Conservation (phyloP, 1,140 invertebrate species). For the Tenebrio molitor region DNA sequence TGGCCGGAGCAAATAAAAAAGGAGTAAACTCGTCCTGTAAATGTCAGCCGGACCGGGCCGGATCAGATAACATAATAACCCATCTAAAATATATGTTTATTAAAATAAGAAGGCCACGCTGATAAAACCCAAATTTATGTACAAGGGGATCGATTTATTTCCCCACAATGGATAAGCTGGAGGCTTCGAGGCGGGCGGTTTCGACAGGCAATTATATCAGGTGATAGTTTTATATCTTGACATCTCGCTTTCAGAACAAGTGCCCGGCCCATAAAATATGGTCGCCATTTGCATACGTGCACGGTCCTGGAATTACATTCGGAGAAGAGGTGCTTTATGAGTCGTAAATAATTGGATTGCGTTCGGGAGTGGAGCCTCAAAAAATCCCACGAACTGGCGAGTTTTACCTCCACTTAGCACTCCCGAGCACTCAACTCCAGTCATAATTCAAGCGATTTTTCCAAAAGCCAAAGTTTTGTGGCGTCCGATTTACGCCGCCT, state of each 20-base stretch:
- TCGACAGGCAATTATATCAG: slow-evolving; percentile 59
- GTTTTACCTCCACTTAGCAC: slow-evolving; percentile 25
- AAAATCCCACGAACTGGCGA: slow-evolving; percentile 4
- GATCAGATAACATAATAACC: slow-evolving; percentile 59
- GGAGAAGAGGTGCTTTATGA: slow-evolving; percentile 30
- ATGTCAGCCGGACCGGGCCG: slow-evolving; percentile 51
- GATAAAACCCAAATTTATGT: slow-evolving; percentile 56
- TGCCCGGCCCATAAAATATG: slow-evolving; percentile 53
- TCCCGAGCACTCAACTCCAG: too few relatives aligned
- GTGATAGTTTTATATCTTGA: slow-evolving; percentile 61
- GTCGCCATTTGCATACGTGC: slow-evolving; percentile 55
- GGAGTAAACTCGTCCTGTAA: slow-evolving; percentile 51
- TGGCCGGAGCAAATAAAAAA: slow-evolving; percentile 41
- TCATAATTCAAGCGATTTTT: neutral
- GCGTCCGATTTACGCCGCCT: slow-evolving; percentile 48
- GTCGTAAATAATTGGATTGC: slow-evolving; percentile 50
- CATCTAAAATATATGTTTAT: slow-evolving; percentile 55
- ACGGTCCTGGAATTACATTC: slow-evolving; percentile 36
- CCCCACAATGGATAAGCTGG: slow-evolving; percentile 34
- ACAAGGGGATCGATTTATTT: slow-evolving; percentile 55
- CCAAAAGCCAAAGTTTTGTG: slow-evolving; percentile 22
- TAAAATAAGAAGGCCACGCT: slow-evolving; percentile 48
- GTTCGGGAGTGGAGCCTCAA: too few relatives aligned
- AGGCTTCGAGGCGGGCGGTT: slow-evolving; percentile 41
- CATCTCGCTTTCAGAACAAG: slow-evolving; percentile 57